phyloP scores from a whole-genome alignment of 2,113 vertebrate species.

The Microcebus tavaratra region DNA sequence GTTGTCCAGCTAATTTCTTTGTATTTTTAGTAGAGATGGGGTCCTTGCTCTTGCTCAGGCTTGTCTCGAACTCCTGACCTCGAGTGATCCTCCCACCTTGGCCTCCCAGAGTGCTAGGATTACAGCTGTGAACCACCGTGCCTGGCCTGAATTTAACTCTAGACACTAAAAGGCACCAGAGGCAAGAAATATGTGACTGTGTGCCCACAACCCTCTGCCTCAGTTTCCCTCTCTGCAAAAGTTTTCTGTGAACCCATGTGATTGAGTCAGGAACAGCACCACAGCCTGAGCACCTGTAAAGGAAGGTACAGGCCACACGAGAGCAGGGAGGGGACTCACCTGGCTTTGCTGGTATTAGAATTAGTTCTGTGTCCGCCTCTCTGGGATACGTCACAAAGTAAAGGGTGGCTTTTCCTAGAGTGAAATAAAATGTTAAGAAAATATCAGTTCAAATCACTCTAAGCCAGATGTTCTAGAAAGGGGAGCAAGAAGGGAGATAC shows the following conservation, averaged over 20 bases:
- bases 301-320: not conserved
- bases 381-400: not conserved
- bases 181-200: not conserved
- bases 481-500: not conserved
- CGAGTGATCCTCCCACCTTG: no score
- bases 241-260: not conserved
- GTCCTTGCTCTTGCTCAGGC: no score
- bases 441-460: not conserved
- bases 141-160: not conserved
- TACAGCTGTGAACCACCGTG: no score
- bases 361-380: rapidly evolving
- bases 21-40: no score
- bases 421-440: not conserved
- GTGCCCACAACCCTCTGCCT: not conserved
- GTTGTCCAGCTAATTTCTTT: no score
- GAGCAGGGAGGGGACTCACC: not conserved
- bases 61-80: no score
- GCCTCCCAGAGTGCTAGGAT: no score
- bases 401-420: not conserved
- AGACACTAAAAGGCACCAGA: not conserved
- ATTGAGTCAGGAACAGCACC: not conserved
- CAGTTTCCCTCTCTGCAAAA: not conserved
- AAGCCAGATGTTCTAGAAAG: not conserved
- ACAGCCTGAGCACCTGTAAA: not conserved
- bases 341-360: not conserved